Conservation (phyloP, 2,113 vertebrate species). For the Amblyornis subalaris region DNA sequence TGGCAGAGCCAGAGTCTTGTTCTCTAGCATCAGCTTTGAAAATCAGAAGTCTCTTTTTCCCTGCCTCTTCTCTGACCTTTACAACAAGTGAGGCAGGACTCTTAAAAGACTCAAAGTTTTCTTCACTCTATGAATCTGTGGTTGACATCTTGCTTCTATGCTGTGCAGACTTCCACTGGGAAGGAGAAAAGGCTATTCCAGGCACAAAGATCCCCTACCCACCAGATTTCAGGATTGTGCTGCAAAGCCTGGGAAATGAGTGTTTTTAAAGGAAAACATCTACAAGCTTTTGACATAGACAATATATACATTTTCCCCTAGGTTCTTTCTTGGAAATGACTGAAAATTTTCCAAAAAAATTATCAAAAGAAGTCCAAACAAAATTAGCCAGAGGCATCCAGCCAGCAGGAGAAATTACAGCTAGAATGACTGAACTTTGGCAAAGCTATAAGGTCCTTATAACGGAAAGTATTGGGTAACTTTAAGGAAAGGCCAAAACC, state of each 20-base stretch:
- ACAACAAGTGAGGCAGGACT: background rate
- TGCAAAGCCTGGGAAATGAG: background rate
- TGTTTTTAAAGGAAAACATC: background rate
- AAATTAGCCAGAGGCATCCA: conserved; percentile 32
- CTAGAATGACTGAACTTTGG: conserved; percentile 49
- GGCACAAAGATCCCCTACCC: background rate
- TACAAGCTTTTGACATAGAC: background rate
- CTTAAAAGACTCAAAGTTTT: background rate
- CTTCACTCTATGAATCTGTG: background rate
- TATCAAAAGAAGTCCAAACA: conserved; percentile 31
- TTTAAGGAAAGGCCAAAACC: conserved; percentile 25
- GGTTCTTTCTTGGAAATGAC: conserved; percentile 39
- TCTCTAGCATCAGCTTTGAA: background rate
- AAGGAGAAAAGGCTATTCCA: background rate
- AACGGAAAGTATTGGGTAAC: conserved; percentile 58
- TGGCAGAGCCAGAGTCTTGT: background rate
- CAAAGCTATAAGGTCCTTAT: background rate
- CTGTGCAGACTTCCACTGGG: background rate
- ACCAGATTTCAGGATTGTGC: background rate
- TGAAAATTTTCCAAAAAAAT: conserved; percentile 9
- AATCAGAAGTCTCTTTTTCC: background rate
- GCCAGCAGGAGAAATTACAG: conserved; percentile 36
- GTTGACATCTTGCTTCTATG: background rate
- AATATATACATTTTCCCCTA: conserved; percentile 36
- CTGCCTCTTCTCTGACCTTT: background rate